Evolutionary conservation across 1,140 invertebrate genomes (phyloP).

Genomic region (Drosophila sturtevanti): DNA sequence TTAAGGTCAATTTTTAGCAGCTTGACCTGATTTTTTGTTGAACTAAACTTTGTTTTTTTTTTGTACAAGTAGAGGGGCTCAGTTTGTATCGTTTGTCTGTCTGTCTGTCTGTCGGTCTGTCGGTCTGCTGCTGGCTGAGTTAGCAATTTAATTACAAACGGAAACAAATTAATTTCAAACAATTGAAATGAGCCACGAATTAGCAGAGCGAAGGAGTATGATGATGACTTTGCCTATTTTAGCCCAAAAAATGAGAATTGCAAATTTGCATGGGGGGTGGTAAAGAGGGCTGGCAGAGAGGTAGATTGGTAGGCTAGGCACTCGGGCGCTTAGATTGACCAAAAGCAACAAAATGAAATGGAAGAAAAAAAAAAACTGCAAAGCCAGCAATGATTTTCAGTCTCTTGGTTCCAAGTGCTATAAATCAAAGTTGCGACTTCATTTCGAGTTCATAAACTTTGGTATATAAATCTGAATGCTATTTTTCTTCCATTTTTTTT

Average conservation of each 20-base stretch:
- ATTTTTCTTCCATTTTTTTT: neutral
- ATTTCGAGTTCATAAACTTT: constrained; percentile 9
- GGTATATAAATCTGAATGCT: constrained; percentile 3
- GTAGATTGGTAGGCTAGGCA: neutral
- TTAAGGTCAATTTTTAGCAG: constrained; percentile 42
- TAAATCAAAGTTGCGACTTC: constrained; percentile 5
- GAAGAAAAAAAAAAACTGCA: neutral
- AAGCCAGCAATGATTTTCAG: neutral
- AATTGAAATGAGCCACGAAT: constrained; percentile 32
- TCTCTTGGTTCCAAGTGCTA: neutral
- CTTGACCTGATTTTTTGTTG: constrained; percentile 33
- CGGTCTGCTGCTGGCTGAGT: neutral
- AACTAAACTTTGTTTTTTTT: neutral
- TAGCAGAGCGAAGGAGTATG: constrained; percentile 7
- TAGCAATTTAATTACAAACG: constrained; percentile 28
- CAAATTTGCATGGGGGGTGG: neutral
- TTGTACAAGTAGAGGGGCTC: neutral
- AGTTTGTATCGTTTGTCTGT: neutral
- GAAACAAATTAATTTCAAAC: constrained; percentile 30
- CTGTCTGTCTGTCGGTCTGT: neutral
- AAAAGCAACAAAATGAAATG: neutral
- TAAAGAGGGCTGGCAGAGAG: neutral
- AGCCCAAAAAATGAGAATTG: constrained; percentile 8
- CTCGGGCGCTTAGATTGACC: neutral
- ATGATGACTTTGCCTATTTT: neutral